Conservation (phyloP, 2,888 invertebrate genomes). For the Rhorus exstirpatorius region DNA sequence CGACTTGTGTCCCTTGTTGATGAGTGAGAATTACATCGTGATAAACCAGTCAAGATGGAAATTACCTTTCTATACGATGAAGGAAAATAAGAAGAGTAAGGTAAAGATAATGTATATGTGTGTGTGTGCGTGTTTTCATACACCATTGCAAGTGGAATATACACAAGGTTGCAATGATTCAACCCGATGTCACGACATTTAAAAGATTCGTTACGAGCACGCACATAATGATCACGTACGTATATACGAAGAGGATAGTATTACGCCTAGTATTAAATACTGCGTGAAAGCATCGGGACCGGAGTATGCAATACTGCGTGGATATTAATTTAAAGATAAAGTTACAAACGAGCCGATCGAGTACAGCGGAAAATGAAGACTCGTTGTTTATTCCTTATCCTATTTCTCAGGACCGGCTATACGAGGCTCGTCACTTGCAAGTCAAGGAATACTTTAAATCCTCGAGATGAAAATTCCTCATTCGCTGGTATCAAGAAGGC, state of each 20-base stretch:
- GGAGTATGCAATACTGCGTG: slow-evolving; percentile 29
- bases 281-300: slow-evolving; percentile 37
- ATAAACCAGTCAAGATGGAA: slow-evolving; percentile 65
- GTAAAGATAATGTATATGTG: slow-evolving; percentile 53
- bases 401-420: slow-evolving; percentile 35
- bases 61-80: slow-evolving; percentile 63
- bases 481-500: no score
- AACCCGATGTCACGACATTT: slow-evolving; percentile 66
- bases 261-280: slow-evolving; percentile 49
- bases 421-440: background rate
- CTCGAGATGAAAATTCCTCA: background rate
- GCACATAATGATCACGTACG: slow-evolving; percentile 58
- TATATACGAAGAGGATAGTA: slow-evolving; percentile 21
- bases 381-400: slow-evolving; percentile 64
- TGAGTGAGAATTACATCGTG: slow-evolving; percentile 58
- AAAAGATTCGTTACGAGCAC: slow-evolving; percentile 66
- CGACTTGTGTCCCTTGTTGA: slow-evolving; percentile 57
- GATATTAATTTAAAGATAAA: slow-evolving; percentile 48
- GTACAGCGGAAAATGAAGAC: slow-evolving; percentile 43
- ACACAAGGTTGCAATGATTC: slow-evolving; percentile 67
- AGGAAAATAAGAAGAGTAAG: slow-evolving; percentile 26
- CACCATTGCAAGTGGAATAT: slow-evolving; percentile 42
- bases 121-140: slow-evolving; percentile 19
- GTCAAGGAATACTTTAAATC: background rate
- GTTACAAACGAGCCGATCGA: slow-evolving; percentile 49